Evolutionary conservation across 2,113 vertebrate species (phyloP).

Genomic region (Rhombomys opimus): DNA sequence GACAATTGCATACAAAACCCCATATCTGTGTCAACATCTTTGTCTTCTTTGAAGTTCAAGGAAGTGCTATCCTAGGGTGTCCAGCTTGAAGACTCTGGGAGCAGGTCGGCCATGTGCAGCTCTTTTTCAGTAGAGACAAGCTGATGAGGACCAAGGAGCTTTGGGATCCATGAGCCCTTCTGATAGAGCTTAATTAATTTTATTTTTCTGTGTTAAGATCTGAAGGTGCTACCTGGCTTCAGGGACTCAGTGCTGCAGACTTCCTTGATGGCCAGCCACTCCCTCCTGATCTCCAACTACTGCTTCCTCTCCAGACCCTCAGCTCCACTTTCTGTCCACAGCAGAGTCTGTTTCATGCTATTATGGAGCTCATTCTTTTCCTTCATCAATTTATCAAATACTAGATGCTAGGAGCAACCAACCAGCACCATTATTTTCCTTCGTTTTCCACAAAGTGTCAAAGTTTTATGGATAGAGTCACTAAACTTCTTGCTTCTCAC

Average conservation of each 20-base stretch:
- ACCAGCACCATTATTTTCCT: background rate
- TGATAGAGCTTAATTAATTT: background rate
- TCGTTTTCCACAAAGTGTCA: background rate
- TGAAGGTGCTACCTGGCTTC: background rate
- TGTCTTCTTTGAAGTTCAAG: background rate
- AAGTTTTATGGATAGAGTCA: background rate
- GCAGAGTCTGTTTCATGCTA: slow-evolving; percentile 70
- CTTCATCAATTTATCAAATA: background rate
- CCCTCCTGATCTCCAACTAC: background rate
- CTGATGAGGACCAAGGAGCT: background rate
- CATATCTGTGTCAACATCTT: fast-evolving
- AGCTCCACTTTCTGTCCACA: slow-evolving; percentile 56
- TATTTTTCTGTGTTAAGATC: background rate
- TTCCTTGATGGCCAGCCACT: background rate
- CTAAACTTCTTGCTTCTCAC: background rate
- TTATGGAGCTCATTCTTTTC: background rate
- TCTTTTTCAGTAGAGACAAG: background rate
- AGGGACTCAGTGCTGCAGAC: too few relatives aligned
- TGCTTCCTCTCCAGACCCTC: background rate
- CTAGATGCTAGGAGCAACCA: background rate
- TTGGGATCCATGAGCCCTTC: fast-evolving
- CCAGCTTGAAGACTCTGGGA: too few relatives aligned
- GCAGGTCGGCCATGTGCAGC: background rate
- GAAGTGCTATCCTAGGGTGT: background rate
- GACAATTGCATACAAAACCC: fast-evolving